These are phyloP conservation scores for Listrodromus nycthemerus DNA, from an alignment of 2,888 invertebrate genomes.

Conservation along the genomic window DNA sequence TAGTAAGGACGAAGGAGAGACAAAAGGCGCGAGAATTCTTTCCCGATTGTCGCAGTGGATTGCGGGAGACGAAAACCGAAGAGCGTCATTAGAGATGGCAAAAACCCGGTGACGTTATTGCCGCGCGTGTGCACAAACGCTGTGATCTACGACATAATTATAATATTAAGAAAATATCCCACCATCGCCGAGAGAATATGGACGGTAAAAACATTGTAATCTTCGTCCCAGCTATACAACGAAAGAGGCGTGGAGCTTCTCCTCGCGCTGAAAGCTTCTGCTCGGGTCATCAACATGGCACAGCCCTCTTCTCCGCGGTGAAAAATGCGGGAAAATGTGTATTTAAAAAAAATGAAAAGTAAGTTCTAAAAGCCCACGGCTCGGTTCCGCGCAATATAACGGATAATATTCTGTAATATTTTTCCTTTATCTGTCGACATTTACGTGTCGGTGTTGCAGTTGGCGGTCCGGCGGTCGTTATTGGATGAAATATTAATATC, in stretches of 20 bases:
- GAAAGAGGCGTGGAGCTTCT: conserved; percentile 9
- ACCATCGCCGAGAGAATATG: conserved; percentile 8
- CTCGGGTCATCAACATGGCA: conserved; percentile 23
- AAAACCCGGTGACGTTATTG: conserved; percentile 14
- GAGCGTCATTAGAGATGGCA: conserved; percentile 19
- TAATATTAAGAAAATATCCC: conserved; percentile 34
- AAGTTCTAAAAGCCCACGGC: not conserved
- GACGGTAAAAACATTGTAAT: conserved; percentile 47
- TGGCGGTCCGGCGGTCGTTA: conserved; percentile 37
- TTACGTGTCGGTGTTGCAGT: conserved; percentile 14
- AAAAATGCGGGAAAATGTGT: conserved; percentile 29
- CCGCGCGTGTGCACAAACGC: not conserved
- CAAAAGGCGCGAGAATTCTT: not conserved
- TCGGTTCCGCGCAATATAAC: not conserved
- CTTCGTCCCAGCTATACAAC: conserved; percentile 11
- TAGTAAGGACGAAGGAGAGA: not conserved
- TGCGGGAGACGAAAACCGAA: not conserved
- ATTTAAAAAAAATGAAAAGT: conserved; percentile 9
- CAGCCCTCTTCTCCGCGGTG: not conserved
- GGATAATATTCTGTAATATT: conserved; percentile 47
- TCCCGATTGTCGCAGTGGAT: not conserved
- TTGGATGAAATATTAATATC: conserved; percentile 47
- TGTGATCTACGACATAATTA: conserved; percentile 25
- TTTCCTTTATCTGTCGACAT: conserved; percentile 32
- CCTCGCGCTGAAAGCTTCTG: conserved; percentile 1